A percentile compares a stretch with the other conserved stretches of the same genome.
These are phyloP conservation scores for Tenodera sinensis DNA, from an alignment of 2,888 invertebrate species.

Conservation along the genomic window DNA sequence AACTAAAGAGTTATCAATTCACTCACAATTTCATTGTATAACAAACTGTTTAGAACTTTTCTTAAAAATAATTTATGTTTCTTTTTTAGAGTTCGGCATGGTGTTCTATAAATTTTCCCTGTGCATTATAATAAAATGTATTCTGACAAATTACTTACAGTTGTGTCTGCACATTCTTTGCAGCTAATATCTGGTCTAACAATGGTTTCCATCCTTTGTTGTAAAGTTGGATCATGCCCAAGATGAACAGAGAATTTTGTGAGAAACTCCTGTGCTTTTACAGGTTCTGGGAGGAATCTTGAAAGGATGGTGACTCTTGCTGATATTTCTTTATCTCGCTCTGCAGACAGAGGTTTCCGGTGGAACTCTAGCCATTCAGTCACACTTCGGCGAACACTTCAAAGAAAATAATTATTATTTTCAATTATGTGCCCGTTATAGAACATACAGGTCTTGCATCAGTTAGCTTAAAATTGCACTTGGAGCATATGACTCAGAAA, in stretches of 20 bases:
- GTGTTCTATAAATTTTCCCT: no score
- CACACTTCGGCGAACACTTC: constrained; percentile 72
- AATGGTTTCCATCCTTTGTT: constrained; percentile 83
- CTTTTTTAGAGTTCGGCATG: no score
- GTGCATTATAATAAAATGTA: background rate
- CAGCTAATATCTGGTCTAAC: constrained; percentile 88
- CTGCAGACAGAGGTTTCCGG: constrained; percentile 63
- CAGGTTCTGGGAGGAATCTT: constrained; percentile 86
- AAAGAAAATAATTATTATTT: constrained; percentile 8
- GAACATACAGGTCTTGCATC: no score
- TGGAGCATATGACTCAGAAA: no score
- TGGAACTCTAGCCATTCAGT: constrained; percentile 85
- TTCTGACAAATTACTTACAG: constrained; percentile 50
- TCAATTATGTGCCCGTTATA: no score
- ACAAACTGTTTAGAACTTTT: no score
- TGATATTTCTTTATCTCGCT: constrained; percentile 69
- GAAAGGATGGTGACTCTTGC: constrained; percentile 59
- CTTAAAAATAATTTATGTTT: no score
- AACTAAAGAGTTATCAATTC: no score
- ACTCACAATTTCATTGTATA: no score
- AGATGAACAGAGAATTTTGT: constrained; percentile 78
- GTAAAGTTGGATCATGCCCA: constrained; percentile 63
- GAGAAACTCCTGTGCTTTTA: constrained; percentile 85
- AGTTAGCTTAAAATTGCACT: no score
- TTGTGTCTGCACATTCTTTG: constrained; percentile 89